Base-by-base conservation (phyloP, 1,140 invertebrate genomes). In the Drepana arcuata region DNA sequence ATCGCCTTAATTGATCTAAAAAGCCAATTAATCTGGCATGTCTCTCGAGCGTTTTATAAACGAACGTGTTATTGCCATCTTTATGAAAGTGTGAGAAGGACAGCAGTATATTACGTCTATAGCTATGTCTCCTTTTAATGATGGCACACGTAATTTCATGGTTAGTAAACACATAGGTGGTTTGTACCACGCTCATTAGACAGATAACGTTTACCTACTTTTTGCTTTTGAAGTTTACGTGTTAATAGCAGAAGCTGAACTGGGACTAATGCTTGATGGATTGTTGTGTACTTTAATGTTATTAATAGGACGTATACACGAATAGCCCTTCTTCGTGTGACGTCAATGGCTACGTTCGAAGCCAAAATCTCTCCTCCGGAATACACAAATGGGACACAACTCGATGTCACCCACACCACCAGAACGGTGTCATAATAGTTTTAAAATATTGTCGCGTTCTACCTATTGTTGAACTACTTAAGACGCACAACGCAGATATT, bases 251-350 rank as follows among this genome's bases (percentile, higher is more conserved):
- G 14, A 15, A 26, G 18, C 21, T 12, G 28, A 39, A 45, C 27
- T 49, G 24, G 42, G 34, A 42, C 35, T 33, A 42, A 40, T 26
- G 16, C 34, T 32, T 28, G 16, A 16, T 26, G 36, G n/a, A n/a
- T n/a, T n/a, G n/a, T n/a, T n/a, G n/a, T n/a, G 12, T 26, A 60
- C 53, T 60, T 68, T 52, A 47, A 57, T 66, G 46, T 61, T 69
- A 74, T 69, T 69, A 62, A 65, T 71, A 74, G 70, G 38, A 14
- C 40, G 50, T 54, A 60, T 61, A 71, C 70, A 49, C 58, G 62
- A 74, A 74, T 74, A 74, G 63, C 70, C 70, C 70, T 74, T 74
- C 41, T 50, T 48, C 45, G 34, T 32, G 38, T 71, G 67, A 74
- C 70, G 70, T 74, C 60, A 69, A 62, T 59, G 29, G 35, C 33